Evolutionary conservation across 1,140 invertebrate genomes (phyloP).

Genomic region (Aphis gossypii): DNA sequence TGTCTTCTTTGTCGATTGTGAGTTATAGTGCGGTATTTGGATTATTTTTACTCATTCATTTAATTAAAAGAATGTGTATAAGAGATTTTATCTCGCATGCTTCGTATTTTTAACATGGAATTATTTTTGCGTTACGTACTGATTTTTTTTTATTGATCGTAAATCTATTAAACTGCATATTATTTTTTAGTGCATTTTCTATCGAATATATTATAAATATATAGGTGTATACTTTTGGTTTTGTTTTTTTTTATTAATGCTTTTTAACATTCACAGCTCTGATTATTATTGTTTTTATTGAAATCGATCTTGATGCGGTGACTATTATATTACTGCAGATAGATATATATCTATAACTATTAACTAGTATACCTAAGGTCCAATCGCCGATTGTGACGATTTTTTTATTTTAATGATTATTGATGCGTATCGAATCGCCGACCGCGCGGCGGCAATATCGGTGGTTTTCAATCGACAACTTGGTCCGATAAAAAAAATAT

Average conservation of each 20-base stretch:
- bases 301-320: not conserved
- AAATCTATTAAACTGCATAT: not conserved
- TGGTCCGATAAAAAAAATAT: not conserved
- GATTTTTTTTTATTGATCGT: not conserved
- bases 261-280: not conserved
- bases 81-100: not conserved
- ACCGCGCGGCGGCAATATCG: not conserved
- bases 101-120: constrained; percentile 6
- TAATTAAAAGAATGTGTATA: constrained; percentile 14
- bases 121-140: constrained; percentile 5
- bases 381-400: not conserved
- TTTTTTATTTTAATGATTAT: not conserved
- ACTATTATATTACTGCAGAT: constrained; percentile 7
- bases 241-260: not conserved
- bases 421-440: constrained; percentile 25
- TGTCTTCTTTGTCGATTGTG: not conserved
- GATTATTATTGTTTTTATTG: not conserved
- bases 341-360: not conserved
- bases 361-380: too few species aligned
- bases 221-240: not conserved
- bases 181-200: not conserved
- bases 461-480: not conserved
- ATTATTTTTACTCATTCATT: not conserved
- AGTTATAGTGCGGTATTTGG: constrained; percentile 4
- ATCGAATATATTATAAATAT: not conserved